Percentiles rank a stretch among this genome's conserved stretches.
These are phyloP conservation scores for Hydractinia symbiolongicarpus DNA, from an alignment of 30 jellyfish, hydroid and myxozoan genomes.

Conservation along the genomic window DNA sequence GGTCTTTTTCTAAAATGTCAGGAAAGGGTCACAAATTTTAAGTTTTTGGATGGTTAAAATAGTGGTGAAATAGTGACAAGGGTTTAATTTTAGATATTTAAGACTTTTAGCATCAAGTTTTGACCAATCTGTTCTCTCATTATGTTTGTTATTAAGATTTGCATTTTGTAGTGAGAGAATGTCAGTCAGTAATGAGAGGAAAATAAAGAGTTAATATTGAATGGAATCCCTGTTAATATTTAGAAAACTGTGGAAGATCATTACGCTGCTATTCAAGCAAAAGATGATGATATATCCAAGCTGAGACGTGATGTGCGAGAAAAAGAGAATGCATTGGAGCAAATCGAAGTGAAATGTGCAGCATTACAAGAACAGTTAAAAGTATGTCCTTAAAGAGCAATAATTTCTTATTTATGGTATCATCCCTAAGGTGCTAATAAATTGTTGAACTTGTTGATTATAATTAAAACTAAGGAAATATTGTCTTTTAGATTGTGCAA, in stretches of 20 bases:
- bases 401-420: background rate
- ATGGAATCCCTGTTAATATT: background rate
- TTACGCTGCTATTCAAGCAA: background rate
- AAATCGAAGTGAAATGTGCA: background rate
- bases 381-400: background rate
- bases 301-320: background rate
- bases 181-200: too few relatives aligned
- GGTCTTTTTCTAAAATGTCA: too few relatives aligned
- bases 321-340: background rate
- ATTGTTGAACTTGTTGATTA: background rate
- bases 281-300: background rate
- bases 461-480: background rate
- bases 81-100: too few relatives aligned
- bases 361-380: background rate
- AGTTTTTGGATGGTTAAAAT: too few relatives aligned
- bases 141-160: too few relatives aligned
- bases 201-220: too few relatives aligned
- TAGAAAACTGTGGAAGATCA: background rate
- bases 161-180: too few relatives aligned
- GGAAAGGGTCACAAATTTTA: too few relatives aligned
- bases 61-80: too few relatives aligned
- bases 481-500: background rate
- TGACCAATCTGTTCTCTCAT: too few relatives aligned
- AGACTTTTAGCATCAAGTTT: too few relatives aligned
- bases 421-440: background rate